phyloP scores from a whole-genome alignment of 2,113 vertebrate species.

The Romanogobio albipinnatus region DNA sequence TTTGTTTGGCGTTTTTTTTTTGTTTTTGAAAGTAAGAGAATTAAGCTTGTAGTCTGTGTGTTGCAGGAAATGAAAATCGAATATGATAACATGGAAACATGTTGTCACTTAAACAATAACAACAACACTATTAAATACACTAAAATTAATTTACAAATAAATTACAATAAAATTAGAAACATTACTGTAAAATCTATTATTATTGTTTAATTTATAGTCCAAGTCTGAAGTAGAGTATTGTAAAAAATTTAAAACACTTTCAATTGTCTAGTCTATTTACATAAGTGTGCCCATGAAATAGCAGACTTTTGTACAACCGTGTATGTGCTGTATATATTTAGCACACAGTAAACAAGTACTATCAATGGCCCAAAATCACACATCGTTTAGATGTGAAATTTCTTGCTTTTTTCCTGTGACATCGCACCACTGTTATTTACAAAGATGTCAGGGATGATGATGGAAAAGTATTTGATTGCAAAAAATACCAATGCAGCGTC shows the following conservation, averaged over 20 bases:
- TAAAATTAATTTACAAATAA: neutral
- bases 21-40: neutral
- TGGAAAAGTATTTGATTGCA: neutral
- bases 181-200: neutral
- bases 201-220: neutral
- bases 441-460: neutral
- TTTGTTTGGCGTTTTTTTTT: neutral
- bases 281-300: neutral
- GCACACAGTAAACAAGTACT: neutral
- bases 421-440: neutral
- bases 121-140: neutral
- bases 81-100: neutral
- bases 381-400: neutral
- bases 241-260: neutral
- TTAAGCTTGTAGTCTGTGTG: neutral
- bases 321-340: neutral
- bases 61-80: neutral
- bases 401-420: neutral
- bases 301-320: neutral
- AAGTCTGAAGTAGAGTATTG: neutral
- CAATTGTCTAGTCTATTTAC: no score
- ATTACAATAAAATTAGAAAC: neutral
- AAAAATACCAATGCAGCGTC: constrained; percentile 14
- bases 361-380: neutral
- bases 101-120: neutral